Percentiles rank a stretch among this genome's conserved stretches.
Evolutionary conservation across 2,797 vertebrate genomes (phyloP).

Genomic region (Microchirus variegatus): DNA sequence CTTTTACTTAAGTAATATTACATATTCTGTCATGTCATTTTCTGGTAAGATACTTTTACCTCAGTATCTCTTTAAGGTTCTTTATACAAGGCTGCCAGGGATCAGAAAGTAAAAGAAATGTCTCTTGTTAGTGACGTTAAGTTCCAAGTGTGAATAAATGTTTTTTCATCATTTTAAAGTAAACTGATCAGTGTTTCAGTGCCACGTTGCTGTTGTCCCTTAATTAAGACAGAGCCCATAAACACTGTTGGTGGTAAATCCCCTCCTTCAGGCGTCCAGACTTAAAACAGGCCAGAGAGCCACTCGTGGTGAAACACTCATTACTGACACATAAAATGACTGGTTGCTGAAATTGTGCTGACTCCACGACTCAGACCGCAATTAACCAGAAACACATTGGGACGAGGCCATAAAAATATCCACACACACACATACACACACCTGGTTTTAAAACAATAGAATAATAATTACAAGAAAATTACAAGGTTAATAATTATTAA

Average conservation of each 20-base stretch:
- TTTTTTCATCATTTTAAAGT: no score
- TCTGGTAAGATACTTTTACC: no score
- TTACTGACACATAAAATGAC: constrained; percentile 78
- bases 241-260: constrained; percentile 39
- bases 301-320: constrained; percentile 67
- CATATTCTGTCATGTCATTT: no score
- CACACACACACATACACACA: constrained; percentile 10
- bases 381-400: constrained; percentile 78
- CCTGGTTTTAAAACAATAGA: not conserved
- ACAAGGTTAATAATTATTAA: not conserved
- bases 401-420: constrained; percentile 45
- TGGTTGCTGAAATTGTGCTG: constrained; percentile 72
- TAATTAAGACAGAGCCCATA: constrained; percentile 50
- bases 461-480: not conserved
- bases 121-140: no score
- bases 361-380: constrained; percentile 68
- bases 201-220: constrained; percentile 21
- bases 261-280: constrained; percentile 36
- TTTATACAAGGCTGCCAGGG: no score
- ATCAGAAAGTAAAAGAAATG: no score
- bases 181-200: constrained; percentile 24
- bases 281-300: constrained; percentile 56
- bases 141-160: no score
- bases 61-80: no score
- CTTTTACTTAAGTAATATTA: no score